Evolutionary conservation across 2,113 vertebrate genomes (phyloP), one percentile per base, ranked within the genome.

Genomic region (Mugil cephalus): DNA sequence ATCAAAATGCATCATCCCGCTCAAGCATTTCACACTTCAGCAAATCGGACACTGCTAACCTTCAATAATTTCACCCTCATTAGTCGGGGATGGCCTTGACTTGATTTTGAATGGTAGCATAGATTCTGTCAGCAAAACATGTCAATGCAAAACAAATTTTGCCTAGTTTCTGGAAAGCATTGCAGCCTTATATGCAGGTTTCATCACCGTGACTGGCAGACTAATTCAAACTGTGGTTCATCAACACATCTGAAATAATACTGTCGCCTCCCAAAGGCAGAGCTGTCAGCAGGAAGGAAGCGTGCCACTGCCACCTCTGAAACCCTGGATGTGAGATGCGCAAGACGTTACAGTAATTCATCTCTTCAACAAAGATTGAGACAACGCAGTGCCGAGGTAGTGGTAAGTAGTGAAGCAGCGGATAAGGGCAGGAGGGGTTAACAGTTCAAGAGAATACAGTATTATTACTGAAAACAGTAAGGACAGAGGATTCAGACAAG

Each of bases 181-280:
- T 58, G 45, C 61, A 38, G 4, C 18, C 45, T 58, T 5, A 52
- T 51, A 36, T 59, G 42, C 47, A 73, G 9, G 30, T 75, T 82
- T 69, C 48, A 52, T 74, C 76, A 74, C 60, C 52, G 70, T 77
- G 56, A 77, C 64, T 86, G 62, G 34, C 61, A 88, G 63, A 35
- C 35, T 62, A 56, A 78, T 63, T 59, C 48, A 82, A 65, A 70
- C 30, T n/a, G 38, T 56, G 76, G 64, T 54, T 76, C 68, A 80
- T 84, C 82, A 84, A 77, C 80, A 80, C 34, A 4, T 79, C 67
- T 77, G 24, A 72, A 87, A 85, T 68, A 45, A 77, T 55, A 50
- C 48, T 34, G 65, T 46, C 13, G 10, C 48, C 50, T 69, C 18
- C 48, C 4, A 12, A 65, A 82, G 51, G 19, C 24, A 40, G 35